These are phyloP conservation scores for Hermetia illucens DNA, from an alignment of 1,140 invertebrate species.

Conservation along the genomic window DNA sequence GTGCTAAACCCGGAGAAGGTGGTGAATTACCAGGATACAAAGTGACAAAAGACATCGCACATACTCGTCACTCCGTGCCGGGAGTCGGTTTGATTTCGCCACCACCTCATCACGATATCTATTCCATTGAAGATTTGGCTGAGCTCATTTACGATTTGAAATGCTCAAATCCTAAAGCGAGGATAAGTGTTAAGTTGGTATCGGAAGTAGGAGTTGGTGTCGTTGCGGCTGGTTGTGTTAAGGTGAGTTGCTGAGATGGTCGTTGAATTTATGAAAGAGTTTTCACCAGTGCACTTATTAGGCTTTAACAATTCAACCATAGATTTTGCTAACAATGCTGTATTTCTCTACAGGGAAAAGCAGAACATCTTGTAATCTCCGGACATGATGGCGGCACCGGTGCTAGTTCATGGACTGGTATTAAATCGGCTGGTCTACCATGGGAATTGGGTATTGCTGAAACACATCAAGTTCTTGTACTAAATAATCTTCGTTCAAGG, in stretches of 20 bases:
- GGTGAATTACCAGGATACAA: constrained; percentile 73
- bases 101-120: constrained; percentile 98
- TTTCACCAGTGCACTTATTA: too few species aligned
- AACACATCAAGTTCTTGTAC: constrained; percentile 90
- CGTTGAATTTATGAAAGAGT: constrained; percentile 4
- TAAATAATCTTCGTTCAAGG: constrained; percentile 87
- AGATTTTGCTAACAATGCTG: background rate
- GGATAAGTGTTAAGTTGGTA: constrained; percentile 96
- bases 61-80: constrained; percentile 86
- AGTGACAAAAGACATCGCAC: constrained; percentile 91
- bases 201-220: constrained; percentile 98
- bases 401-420: constrained; percentile 93
- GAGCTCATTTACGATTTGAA: constrained; percentile 98
- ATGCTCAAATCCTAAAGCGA: constrained; percentile 87
- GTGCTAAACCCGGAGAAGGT: constrained; percentile 91
- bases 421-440: constrained; percentile 88
- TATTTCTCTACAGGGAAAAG: constrained; percentile 61
- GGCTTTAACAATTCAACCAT: constrained; percentile 3
- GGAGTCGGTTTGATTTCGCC: constrained; percentile 98
- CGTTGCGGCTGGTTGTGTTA: constrained; percentile 94
- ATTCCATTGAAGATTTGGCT: constrained; percentile 97
- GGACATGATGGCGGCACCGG: constrained; percentile 98
- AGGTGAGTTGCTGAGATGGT: constrained; percentile 38
- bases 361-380: constrained; percentile 96
- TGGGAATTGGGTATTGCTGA: constrained; percentile 97